Conservation (phyloP, 2,797 vertebrate species). For the Centroberyx gerrardi region DNA sequence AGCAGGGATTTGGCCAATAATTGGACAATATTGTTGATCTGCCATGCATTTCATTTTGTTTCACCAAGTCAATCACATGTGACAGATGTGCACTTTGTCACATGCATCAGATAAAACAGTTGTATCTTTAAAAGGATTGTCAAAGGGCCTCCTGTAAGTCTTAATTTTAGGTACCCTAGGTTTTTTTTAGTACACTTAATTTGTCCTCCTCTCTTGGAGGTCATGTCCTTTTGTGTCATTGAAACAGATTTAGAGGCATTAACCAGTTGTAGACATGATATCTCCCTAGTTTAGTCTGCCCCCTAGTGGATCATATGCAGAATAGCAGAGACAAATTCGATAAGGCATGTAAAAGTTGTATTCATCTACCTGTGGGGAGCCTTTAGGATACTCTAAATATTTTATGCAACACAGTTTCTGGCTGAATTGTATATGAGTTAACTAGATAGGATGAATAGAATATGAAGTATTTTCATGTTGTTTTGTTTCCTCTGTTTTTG, state of each 20-base stretch:
- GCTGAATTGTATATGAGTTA: no score
- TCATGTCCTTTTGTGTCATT: background rate
- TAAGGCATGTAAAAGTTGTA: background rate
- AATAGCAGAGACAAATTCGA: background rate
- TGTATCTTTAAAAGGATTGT: background rate
- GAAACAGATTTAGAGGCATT: background rate
- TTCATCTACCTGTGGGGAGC: background rate
- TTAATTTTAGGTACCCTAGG: background rate
- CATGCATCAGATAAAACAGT: no score
- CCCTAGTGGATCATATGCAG: conserved; percentile 60
- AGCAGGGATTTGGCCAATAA: background rate
- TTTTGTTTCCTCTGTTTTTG: background rate
- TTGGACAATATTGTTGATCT: background rate
- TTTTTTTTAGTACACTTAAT: background rate
- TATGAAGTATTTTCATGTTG: background rate
- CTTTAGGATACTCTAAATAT: no score
- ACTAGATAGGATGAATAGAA: no score
- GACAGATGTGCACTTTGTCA: background rate
- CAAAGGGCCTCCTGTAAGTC: background rate
- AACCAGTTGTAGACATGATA: background rate
- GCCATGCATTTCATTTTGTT: background rate
- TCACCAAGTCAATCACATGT: background rate
- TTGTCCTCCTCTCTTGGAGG: background rate
- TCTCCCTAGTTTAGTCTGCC: conserved; percentile 44
- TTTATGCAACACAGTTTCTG: no score